Percentiles rank a stretch among this genome's conserved stretches.
Evolutionary conservation across 2,888 invertebrate genomes (phyloP).

Genomic region (Ectobius pallidus): DNA sequence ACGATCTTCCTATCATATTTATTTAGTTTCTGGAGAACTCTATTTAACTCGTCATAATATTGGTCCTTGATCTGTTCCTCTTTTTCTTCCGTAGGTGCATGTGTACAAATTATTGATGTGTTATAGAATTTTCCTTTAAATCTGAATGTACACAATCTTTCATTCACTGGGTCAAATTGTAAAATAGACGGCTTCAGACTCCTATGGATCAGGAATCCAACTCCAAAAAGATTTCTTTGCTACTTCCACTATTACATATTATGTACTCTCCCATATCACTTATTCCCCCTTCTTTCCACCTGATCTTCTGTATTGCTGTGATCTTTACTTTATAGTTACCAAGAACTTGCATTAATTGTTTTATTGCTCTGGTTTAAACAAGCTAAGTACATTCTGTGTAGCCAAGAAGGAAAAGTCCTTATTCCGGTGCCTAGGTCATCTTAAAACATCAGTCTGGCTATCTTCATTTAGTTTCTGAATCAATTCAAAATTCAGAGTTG

Average conservation of each 20-base stretch:
- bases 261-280: too few relatives aligned
- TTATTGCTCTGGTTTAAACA: background rate
- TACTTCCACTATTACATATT: background rate
- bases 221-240: too few relatives aligned
- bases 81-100: too few relatives aligned
- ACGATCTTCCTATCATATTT: too few relatives aligned
- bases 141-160: background rate
- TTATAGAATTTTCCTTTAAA: background rate
- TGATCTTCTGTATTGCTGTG: background rate
- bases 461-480: background rate
- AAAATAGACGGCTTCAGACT: background rate
- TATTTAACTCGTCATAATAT: too few relatives aligned
- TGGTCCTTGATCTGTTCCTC: too few relatives aligned
- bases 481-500: background rate
- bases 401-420: background rate
- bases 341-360: background rate
- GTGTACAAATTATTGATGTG: background rate
- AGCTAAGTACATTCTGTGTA: background rate
- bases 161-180: too few relatives aligned
- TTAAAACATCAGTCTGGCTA: background rate
- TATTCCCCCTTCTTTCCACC: too few relatives aligned
- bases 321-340: background rate
- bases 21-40: too few relatives aligned
- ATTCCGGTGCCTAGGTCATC: background rate
- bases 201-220: background rate